Conservation (phyloP, 2,113 vertebrate genomes). For the Pangasianodon hypophthalmus region DNA sequence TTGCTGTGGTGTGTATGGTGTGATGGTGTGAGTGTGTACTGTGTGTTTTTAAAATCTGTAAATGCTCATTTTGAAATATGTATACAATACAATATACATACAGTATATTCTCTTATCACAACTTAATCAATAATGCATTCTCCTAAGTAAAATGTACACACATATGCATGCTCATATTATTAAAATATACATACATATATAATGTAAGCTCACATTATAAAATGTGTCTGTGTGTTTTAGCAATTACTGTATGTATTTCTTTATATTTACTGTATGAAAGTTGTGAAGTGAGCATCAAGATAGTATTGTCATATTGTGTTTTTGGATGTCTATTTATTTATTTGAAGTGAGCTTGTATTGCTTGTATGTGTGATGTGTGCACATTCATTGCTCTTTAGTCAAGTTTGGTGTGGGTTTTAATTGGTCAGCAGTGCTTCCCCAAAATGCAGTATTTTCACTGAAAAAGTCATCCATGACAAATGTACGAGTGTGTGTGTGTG, state of each 20-base stretch:
- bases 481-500: neutral
- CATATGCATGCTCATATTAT: neutral
- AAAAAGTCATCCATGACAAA: neutral
- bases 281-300: neutral
- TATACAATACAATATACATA: neutral
- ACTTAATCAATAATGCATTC: neutral
- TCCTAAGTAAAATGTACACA: neutral
- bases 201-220: neutral
- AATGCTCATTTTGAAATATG: neutral
- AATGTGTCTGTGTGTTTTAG: neutral
- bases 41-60: constrained; percentile 21
- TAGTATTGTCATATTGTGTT: neutral
- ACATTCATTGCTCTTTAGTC: neutral
- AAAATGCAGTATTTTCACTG: neutral
- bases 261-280: neutral
- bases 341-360: neutral
- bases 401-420: neutral
- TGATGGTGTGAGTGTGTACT: constrained; percentile 1
- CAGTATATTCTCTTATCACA: neutral
- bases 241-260: neutral
- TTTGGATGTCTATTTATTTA: neutral
- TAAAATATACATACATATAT: neutral
- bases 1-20: constrained; percentile 27
- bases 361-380: neutral
- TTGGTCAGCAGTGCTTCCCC: neutral